Conservation (phyloP, 1,140 invertebrate species). For the Trachelipus rathkii region DNA sequence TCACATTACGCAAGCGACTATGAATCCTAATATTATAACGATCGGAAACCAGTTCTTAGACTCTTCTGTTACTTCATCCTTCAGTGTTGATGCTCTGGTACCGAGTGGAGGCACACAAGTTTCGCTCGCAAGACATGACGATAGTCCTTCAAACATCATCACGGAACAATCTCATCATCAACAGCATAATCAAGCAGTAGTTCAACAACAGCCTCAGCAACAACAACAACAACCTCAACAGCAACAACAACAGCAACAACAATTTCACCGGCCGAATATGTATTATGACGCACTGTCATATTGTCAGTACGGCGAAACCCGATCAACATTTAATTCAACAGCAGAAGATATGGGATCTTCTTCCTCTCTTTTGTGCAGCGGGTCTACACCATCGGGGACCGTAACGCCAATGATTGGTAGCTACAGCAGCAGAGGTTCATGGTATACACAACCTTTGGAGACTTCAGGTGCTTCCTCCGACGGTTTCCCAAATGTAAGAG, state of each 20-base stretch:
- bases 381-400: slow-evolving; percentile 31
- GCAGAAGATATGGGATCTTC: slow-evolving; percentile 37
- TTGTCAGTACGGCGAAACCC: slow-evolving; percentile 38
- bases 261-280: slow-evolving; percentile 32
- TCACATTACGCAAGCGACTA: slow-evolving; percentile 31
- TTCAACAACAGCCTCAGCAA: slow-evolving; percentile 37
- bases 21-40: slow-evolving; percentile 22
- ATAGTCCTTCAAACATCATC: slow-evolving; percentile 17
- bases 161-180: slow-evolving; percentile 24
- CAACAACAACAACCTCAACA: too few relatives aligned
- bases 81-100: slow-evolving; percentile 47
- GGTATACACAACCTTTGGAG: slow-evolving; percentile 38
- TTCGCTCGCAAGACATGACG: neutral
- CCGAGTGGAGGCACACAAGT: slow-evolving; percentile 39
- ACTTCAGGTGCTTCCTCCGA: slow-evolving; percentile 18
- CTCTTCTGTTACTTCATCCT: slow-evolving; percentile 41
- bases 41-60: slow-evolving; percentile 36
- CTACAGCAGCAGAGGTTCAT: slow-evolving; percentile 37
- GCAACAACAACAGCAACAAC: slow-evolving; percentile 38
- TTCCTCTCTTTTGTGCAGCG: slow-evolving; percentile 33
- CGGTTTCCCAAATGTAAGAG: slow-evolving; percentile 43
- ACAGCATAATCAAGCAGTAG: slow-evolving; percentile 24
- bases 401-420: slow-evolving; percentile 37
- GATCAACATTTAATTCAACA: slow-evolving; percentile 20
- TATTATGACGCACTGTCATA: slow-evolving; percentile 45